These are phyloP conservation scores for Pseudonaja textilis DNA, from an alignment of 2,113 vertebrate species.

Conservation along the genomic window DNA sequence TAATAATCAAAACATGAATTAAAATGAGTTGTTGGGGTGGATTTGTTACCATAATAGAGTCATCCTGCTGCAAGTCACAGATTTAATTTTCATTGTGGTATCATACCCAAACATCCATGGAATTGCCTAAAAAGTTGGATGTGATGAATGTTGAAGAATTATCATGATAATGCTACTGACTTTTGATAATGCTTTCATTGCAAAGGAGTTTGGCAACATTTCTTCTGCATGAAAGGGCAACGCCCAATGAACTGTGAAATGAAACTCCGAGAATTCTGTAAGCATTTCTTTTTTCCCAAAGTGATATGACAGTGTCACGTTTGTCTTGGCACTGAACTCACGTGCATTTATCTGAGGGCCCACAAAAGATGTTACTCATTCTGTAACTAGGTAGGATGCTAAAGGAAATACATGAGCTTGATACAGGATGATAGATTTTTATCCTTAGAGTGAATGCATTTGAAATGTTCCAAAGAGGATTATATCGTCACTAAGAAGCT, in stretches of 20 bases:
- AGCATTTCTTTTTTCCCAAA: constrained; percentile 11
- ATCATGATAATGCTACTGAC: accelerated
- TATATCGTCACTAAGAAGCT: neutral
- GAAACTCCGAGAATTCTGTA: constrained; percentile 10
- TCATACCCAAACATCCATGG: neutral
- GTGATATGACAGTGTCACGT: neutral
- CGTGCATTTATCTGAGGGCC: neutral
- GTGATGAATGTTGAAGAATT: neutral
- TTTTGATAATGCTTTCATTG: neutral
- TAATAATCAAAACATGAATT: neutral
- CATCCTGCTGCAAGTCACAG: neutral
- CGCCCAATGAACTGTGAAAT: constrained; percentile 26
- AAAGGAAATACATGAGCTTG: neutral
- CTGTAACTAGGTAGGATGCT: neutral
- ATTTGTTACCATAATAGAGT: neutral
- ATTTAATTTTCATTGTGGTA: neutral
- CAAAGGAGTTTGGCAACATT: constrained; percentile 12
- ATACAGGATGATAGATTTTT: neutral
- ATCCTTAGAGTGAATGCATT: neutral
- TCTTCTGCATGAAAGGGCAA: constrained; percentile 41
- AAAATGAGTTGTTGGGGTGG: neutral
- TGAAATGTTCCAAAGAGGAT: neutral
- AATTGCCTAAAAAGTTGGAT: neutral
- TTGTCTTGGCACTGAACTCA: neutral
- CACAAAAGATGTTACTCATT: neutral